Conservation (phyloP, 2,113 vertebrate genomes). For the Cettia cetti region DNA sequence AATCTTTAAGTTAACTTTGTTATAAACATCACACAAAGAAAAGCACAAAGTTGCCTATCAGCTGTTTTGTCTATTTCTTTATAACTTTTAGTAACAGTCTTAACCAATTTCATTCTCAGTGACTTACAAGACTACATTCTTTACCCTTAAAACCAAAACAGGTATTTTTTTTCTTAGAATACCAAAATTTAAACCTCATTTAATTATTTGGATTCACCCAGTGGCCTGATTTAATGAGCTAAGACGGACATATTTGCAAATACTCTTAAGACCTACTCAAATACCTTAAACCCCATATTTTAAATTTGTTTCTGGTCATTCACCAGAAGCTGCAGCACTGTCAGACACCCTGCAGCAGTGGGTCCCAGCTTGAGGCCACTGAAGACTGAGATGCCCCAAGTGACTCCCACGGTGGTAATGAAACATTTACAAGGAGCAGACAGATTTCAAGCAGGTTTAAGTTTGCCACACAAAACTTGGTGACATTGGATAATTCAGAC, state of each 20-base stretch:
- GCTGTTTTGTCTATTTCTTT: background rate
- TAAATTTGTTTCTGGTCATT: background rate
- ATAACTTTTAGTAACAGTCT: background rate
- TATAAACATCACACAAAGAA: background rate
- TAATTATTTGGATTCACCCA: background rate
- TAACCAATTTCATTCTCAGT: background rate
- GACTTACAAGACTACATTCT: background rate
- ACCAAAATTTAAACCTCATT: background rate
- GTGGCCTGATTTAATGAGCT: background rate
- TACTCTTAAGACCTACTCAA: background rate
- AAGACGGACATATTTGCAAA: background rate
- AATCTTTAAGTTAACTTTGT: background rate
- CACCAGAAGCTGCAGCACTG: background rate
- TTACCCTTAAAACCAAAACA: background rate
- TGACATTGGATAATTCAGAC: background rate
- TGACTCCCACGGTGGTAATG: fast-evolving
- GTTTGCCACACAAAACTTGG: background rate
- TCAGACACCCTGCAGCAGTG: background rate
- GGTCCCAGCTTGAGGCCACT: background rate
- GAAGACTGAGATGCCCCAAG: background rate
- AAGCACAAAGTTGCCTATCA: fast-evolving
- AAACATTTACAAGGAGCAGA: background rate
- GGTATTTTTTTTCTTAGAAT: background rate
- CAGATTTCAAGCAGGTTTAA: background rate
- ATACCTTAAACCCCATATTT: background rate